These are phyloP conservation scores for Dryadula phaetusa DNA, from an alignment of 2,888 invertebrate species.

Conservation along the genomic window DNA sequence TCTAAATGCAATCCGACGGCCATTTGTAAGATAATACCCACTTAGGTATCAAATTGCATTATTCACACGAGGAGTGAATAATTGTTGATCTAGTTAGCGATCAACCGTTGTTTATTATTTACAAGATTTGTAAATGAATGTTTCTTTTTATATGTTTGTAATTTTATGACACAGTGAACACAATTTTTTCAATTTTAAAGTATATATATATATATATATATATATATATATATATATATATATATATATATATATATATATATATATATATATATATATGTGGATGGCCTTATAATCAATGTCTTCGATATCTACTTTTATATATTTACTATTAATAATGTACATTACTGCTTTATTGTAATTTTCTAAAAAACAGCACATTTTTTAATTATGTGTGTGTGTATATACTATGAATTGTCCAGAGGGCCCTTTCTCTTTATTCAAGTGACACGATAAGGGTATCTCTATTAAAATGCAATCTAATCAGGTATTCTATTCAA, in stretches of 20 bases:
- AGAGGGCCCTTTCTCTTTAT: slow-evolving; percentile 36
- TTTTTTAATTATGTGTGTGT: too few relatives aligned
- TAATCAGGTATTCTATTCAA: slow-evolving; percentile 43
- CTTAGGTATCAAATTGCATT: slow-evolving; percentile 11
- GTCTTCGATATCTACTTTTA: too few relatives aligned
- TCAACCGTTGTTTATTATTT: background rate
- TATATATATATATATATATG: too few relatives aligned
- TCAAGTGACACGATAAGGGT: slow-evolving; percentile 30
- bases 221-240: too few relatives aligned
- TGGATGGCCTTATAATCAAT: too few relatives aligned
- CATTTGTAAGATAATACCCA: slow-evolving; percentile 11
- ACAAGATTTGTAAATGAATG: background rate
- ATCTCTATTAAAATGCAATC: slow-evolving; percentile 41
- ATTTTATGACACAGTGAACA: background rate
- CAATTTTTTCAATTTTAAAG: too few relatives aligned
- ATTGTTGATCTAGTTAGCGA: slow-evolving; percentile 11
- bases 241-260: too few relatives aligned
- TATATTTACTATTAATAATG: too few relatives aligned
- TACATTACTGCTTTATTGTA: too few relatives aligned
- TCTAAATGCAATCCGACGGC: background rate
- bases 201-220: too few relatives aligned
- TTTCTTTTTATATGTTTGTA: background rate
- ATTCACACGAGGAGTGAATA: slow-evolving; percentile 20
- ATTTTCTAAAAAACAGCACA: too few relatives aligned
- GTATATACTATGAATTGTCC: background rate